phyloP scores from a whole-genome alignment of 2,888 invertebrate genomes.

The Baronia brevicornis region DNA sequence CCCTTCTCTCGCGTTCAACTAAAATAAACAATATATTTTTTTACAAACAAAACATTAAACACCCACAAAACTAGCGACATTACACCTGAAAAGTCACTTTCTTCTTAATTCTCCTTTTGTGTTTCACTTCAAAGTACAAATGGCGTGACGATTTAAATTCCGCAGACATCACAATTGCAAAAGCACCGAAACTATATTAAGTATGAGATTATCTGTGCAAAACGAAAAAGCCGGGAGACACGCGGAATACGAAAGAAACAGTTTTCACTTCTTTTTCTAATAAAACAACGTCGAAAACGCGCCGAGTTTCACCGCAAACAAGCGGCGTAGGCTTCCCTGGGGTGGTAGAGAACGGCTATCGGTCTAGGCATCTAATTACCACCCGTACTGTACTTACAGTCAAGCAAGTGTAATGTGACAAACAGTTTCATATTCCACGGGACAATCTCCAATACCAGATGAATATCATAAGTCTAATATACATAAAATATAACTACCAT shows the following conservation, averaged over 20 bases:
- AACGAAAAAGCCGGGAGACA: slow-evolving; percentile 26
- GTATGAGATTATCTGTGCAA: slow-evolving; percentile 14
- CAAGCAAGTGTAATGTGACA: too few species aligned
- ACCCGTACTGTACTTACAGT: slow-evolving; percentile 24
- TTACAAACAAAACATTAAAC: slow-evolving; percentile 6
- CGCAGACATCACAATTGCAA: slow-evolving; percentile 43
- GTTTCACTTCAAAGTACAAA: slow-evolving; percentile 56
- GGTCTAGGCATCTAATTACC: slow-evolving; percentile 58
- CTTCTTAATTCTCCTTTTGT: slow-evolving; percentile 49
- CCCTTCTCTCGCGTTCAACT: slow-evolving; percentile 65
- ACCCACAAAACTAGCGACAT: slow-evolving; percentile 8
- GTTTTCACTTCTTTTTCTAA: slow-evolving; percentile 34
- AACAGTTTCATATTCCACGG: too few species aligned
- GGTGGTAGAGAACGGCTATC: slow-evolving; percentile 50
- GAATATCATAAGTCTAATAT: too few species aligned
- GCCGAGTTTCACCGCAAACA: slow-evolving; percentile 42
- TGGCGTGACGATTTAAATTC: slow-evolving; percentile 48
- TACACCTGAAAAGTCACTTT: slow-evolving; percentile 60
- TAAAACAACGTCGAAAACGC: slow-evolving; percentile 37
- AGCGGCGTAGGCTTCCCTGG: slow-evolving; percentile 31
- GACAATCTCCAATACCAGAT: too few species aligned
- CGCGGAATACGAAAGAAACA: slow-evolving; percentile 34
- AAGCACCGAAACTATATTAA: slow-evolving; percentile 7
- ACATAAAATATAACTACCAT: too few species aligned
- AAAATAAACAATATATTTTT: slow-evolving; percentile 18